These are phyloP conservation scores for Plumapathes pennacea DNA, from an alignment of 92 coral and sea anemone species.

Conservation along the genomic window DNA sequence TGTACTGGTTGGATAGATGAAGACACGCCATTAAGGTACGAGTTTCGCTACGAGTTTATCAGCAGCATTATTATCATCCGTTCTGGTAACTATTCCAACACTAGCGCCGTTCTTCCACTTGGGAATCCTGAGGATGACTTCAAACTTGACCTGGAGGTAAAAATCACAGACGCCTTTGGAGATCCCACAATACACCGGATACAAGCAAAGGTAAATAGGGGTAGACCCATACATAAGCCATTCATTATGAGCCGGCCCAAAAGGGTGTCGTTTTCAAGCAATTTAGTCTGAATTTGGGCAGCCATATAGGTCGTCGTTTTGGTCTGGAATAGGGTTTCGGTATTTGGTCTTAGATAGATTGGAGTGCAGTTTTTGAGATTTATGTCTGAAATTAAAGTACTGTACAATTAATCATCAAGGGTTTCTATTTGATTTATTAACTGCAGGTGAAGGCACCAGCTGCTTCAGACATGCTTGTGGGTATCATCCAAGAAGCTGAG, in stretches of 20 bases:
- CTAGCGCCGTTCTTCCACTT: conserved; percentile 54
- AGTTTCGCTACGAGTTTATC: conserved; percentile 54
- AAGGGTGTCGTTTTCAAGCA: too few relatives aligned
- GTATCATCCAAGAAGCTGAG: conserved; percentile 8
- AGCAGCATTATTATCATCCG: conserved; percentile 56
- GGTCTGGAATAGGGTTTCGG: too few relatives aligned
- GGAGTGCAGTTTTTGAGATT: too few relatives aligned
- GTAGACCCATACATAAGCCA: too few relatives aligned
- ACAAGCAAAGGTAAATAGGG: conserved; percentile 41
- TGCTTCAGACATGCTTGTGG: conserved; percentile 20
- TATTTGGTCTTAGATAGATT: too few relatives aligned
- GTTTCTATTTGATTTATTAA: too few relatives aligned
- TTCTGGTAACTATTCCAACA: conserved; percentile 43
- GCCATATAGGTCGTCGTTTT: too few relatives aligned
- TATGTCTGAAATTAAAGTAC: too few relatives aligned
- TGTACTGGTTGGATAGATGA: conserved; percentile 68
- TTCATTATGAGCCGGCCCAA: too few relatives aligned
- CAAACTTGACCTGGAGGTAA: conserved; percentile 37
- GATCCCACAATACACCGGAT: conserved; percentile 32
- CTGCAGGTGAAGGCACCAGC: conserved; percentile 27
- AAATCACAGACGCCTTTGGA: conserved; percentile 57
- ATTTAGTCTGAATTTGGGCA: too few relatives aligned
- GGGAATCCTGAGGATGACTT: conserved; percentile 54
- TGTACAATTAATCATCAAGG: too few relatives aligned
- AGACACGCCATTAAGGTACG: conserved; percentile 56